Evolutionary conservation across 2,888 invertebrate genomes (phyloP), one percentile per base, ranked within the genome.

Genomic region (Heliconius hortense): DNA sequence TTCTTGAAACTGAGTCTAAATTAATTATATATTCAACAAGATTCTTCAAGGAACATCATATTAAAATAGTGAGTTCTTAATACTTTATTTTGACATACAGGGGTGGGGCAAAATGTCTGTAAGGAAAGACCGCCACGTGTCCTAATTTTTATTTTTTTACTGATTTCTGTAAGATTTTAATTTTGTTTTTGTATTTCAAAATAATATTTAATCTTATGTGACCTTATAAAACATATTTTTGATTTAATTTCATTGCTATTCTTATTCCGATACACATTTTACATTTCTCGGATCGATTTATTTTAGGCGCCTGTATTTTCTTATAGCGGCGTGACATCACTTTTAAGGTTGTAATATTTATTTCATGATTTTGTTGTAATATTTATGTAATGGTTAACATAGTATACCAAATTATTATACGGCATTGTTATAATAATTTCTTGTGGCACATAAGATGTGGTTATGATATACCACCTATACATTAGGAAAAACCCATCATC

Each of bases 51-150:
- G 85, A 78, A 77, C 79, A 84, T 86, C 84, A 81, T 82, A 84
- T 85, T 85, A 83, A 80, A 75, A 63, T 84, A 85, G 93, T 93
- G 82, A 93, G 93, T 92, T 82, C 64, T 75, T 80, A 77, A 80
- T 78, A 75, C 74, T 84, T 87, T 89, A 91, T 90, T 91, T 91
- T 91, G 90, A 89, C 89, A 82, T 84, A 82, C 82, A 86, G 88
- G 93, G 93, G 92, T 92, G 93, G 93, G 93, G 93, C 93, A 88
- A 90, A 90, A 89, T 90, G 89, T 90, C 89, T 88, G 31, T 87
- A 83, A 73, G 62, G 82, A 85, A 89, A 87, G 87, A 86, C 87
- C 90, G 94, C 94, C 94, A 94, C 94, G 94, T 94, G 94, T 94
- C 93, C 88, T 88, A 86, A 82, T 86, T 87, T 90, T 85, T 82